Evolutionary conservation across 2,888 invertebrate genomes (phyloP).

Genomic region (Sinelater perroti): DNA sequence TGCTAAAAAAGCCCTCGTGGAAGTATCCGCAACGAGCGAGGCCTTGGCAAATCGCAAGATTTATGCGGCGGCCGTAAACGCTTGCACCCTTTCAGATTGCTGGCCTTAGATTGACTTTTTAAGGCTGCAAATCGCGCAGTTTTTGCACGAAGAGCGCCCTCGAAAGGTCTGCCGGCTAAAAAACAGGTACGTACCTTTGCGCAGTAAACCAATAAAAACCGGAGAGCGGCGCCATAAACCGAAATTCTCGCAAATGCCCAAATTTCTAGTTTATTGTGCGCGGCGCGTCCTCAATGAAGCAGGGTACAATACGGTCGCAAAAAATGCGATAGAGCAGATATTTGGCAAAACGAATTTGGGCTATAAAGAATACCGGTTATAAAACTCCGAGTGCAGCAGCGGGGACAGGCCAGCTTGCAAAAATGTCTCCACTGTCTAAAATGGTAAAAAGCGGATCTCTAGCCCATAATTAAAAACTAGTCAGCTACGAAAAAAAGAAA

Average conservation of each 20-base stretch:
- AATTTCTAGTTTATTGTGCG: constrained; percentile 19
- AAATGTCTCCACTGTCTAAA: no score
- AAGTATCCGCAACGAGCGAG: no score
- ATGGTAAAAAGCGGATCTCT: no score
- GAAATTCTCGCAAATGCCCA: constrained; percentile 23
- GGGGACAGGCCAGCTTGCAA: no score
- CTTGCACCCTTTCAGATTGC: constrained; percentile 5
- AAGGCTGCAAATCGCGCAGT: not conserved
- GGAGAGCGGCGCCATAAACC: constrained; percentile 13
- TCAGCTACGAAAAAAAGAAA: no score
- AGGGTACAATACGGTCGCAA: constrained; percentile 1
- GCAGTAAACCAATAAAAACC: constrained; percentile 25
- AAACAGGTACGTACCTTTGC: not conserved
- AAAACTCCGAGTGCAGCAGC: no score
- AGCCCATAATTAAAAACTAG: no score
- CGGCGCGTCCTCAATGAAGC: constrained; percentile 11
- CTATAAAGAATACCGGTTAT: constrained; percentile 10
- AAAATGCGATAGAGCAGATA: constrained; percentile 3
- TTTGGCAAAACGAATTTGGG: constrained; percentile 17
- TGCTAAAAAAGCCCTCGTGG: not conserved
- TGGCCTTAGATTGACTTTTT: constrained; percentile 2
- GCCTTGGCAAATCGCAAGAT: constrained; percentile 11
- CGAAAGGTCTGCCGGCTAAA: constrained; percentile 1
- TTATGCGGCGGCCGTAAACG: constrained; percentile 2
- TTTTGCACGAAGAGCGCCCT: constrained; percentile 2